A percentile compares a stretch with the other conserved stretches of the same genome.
These are phyloP conservation scores for Heliopora coerulea DNA, from an alignment of 92 coral and sea anemone genomes.

Conservation along the genomic window DNA sequence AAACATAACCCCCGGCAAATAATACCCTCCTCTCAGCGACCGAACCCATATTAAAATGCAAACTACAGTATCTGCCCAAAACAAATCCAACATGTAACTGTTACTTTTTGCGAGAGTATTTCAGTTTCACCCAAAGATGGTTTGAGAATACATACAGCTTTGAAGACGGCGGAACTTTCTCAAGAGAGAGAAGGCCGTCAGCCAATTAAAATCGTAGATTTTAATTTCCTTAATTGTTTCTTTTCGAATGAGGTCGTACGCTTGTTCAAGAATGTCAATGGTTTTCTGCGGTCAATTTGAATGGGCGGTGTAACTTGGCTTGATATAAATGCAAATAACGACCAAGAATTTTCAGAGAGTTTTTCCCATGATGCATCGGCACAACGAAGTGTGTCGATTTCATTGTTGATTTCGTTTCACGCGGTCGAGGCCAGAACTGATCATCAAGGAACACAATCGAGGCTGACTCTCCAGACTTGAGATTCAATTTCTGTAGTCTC, in stretches of 20 bases:
- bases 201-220: background rate
- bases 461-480: constrained; percentile 73
- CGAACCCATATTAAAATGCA: too few species aligned
- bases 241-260: background rate
- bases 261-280: background rate
- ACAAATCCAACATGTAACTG: too few species aligned
- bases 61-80: too few species aligned
- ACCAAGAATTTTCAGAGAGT: background rate
- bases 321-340: background rate
- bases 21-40: background rate
- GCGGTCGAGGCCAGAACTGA: constrained; percentile 97
- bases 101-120: too few species aligned
- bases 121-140: too few species aligned
- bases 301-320: too few species aligned
- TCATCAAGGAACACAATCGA: constrained; percentile 73
- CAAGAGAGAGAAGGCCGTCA: background rate
- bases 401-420: constrained; percentile 60
- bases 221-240: background rate
- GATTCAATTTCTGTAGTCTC: constrained; percentile 87
- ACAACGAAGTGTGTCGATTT: constrained; percentile 30
- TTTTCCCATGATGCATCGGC: constrained; percentile 20
- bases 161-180: background rate
- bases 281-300: background rate
- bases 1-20: background rate
- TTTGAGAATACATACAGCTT: background rate